Evolutionary conservation across 1,140 invertebrate genomes (phyloP).

Genomic region (Maniola jurtina): DNA sequence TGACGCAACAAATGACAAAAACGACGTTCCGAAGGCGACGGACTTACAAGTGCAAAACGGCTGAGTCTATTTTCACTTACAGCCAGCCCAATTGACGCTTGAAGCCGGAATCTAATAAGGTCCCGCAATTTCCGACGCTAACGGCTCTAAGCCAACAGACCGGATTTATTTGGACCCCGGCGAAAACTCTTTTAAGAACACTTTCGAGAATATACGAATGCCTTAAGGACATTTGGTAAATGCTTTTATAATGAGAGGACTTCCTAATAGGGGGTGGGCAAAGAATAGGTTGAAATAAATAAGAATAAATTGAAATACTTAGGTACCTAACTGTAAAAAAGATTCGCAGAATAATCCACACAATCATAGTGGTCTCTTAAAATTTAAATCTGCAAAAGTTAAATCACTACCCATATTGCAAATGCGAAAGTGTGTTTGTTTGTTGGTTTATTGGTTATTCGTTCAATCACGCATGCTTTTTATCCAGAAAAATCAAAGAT

Average conservation of each 20-base stretch:
- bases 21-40: constrained; percentile 6
- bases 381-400: too few species aligned
- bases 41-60: constrained; percentile 41
- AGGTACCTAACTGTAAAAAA: too few species aligned
- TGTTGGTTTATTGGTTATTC: too few species aligned
- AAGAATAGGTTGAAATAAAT: constrained; percentile 7
- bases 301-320: neutral
- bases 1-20: neutral
- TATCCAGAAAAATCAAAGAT: too few species aligned
- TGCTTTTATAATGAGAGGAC: constrained; percentile 26
- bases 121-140: constrained; percentile 60
- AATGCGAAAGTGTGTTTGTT: too few species aligned
- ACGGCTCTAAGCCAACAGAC: constrained; percentile 52
- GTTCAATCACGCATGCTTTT: too few species aligned
- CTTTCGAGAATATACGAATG: constrained; percentile 43
- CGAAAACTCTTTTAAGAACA: constrained; percentile 52
- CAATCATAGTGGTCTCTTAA: too few species aligned
- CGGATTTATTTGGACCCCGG: constrained; percentile 50
- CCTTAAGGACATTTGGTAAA: constrained; percentile 34
- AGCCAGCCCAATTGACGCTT: constrained; percentile 49
- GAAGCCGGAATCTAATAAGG: constrained; percentile 62
- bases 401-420: too few species aligned
- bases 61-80: constrained; percentile 52
- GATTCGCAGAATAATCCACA: too few species aligned
- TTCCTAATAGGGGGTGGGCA: constrained; percentile 25